Percentiles rank a stretch among this genome's conserved stretches.
phyloP scores from a whole-genome alignment of 2,797 vertebrate genomes.

The Coregonus sp. region DNA sequence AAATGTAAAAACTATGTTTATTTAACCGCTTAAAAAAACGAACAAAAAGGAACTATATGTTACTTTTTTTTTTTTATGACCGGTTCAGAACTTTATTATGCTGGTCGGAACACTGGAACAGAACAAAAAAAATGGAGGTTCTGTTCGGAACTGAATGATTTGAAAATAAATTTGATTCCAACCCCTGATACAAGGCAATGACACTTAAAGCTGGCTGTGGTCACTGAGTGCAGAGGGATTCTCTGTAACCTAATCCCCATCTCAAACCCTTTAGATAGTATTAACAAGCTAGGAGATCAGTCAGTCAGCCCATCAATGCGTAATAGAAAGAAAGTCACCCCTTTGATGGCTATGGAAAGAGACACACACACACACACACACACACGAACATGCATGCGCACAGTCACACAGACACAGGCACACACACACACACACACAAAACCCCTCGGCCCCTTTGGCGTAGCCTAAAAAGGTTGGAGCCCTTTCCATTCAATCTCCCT shows the following conservation, averaged over 20 bases:
- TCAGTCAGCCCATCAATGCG: slow-evolving; percentile 32
- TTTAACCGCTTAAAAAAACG: too few relatives aligned
- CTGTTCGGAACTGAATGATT: too few relatives aligned
- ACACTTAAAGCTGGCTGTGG: not conserved
- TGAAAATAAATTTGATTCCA: not conserved
- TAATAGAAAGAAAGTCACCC: slow-evolving; percentile 27
- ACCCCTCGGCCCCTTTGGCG: not conserved
- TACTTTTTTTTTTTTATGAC: too few relatives aligned
- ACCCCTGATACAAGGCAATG: not conserved
- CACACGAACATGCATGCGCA: not conserved
- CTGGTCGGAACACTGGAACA: not conserved
- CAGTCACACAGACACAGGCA: not conserved
- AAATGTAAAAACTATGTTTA: too few relatives aligned
- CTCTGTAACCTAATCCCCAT: slow-evolving; percentile 41
- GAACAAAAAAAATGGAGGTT: not conserved
- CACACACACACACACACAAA: not conserved
- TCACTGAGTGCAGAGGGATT: not conserved
- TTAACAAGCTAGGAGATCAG: slow-evolving; percentile 31
- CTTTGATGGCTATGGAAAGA: not conserved
- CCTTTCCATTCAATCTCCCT: not conserved
- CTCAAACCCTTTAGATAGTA: slow-evolving; percentile 36
- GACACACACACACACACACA: not conserved
- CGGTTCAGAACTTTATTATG: too few relatives aligned
- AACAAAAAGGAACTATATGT: too few relatives aligned
- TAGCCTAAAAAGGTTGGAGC: not conserved